A percentile compares a stretch with the other conserved stretches of the same genome.
phyloP scores from a whole-genome alignment of 2,797 vertebrate species.

The Molothrus aeneus region DNA sequence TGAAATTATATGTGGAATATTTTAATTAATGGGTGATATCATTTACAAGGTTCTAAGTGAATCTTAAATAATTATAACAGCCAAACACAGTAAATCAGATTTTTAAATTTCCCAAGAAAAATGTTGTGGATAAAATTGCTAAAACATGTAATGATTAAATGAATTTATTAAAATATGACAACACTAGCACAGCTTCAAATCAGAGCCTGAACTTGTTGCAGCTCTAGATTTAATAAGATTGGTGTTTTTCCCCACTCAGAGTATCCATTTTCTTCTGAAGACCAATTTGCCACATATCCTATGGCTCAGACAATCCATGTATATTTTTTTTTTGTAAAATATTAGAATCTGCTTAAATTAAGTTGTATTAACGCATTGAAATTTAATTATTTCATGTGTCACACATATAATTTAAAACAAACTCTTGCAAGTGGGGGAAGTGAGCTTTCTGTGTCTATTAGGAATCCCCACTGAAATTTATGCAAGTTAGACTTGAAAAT shows the following conservation, averaged over 20 bases:
- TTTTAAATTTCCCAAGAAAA: neutral
- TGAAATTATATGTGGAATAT: neutral
- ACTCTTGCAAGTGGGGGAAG: neutral
- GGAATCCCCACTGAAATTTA: neutral
- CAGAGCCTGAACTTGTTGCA: neutral
- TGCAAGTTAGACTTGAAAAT: neutral
- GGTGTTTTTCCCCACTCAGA: neutral
- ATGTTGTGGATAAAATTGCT: neutral
- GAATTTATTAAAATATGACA: neutral
- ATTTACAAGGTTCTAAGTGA: conserved; percentile 25
- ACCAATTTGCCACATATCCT: neutral
- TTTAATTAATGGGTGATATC: neutral
- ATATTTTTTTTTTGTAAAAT: neutral
- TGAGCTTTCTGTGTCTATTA: neutral
- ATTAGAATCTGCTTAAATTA: neutral
- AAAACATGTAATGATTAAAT: neutral
- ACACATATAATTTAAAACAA: neutral
- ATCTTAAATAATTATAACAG: neutral
- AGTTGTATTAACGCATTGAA: neutral
- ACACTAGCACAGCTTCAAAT: neutral
- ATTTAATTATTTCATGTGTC: neutral
- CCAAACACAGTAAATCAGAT: neutral
- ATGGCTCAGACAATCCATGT: neutral
- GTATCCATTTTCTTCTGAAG: neutral
- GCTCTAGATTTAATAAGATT: neutral